Evolutionary conservation across 2,888 invertebrate species (phyloP).

Genomic region (Scaptomyza reducta): DNA sequence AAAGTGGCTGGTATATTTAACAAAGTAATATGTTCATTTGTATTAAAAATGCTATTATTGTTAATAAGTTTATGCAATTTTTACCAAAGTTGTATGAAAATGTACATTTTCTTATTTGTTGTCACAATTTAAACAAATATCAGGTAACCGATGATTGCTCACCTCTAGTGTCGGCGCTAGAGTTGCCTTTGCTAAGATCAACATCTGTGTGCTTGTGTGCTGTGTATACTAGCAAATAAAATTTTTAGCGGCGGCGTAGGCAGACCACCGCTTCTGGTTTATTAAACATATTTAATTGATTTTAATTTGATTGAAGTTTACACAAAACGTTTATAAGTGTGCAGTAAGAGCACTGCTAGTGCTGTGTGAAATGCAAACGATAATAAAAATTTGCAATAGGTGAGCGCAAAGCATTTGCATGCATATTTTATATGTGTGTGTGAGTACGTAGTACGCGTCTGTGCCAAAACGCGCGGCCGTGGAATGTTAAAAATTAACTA

Average conservation of each 20-base stretch:
- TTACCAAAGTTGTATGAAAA: not conserved
- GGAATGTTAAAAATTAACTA: slow-evolving; percentile 42
- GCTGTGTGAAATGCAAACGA: slow-evolving; percentile 17
- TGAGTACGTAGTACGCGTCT: slow-evolving; percentile 39
- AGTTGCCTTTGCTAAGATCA: slow-evolving; percentile 44
- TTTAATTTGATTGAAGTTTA: slow-evolving; percentile 13
- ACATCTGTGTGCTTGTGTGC: slow-evolving; percentile 58
- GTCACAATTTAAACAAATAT: slow-evolving; percentile 6
- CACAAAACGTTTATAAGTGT: slow-evolving; percentile 10
- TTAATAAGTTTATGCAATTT: not conserved
- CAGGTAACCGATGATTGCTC: slow-evolving; percentile 6
- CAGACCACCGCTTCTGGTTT: slow-evolving; percentile 22
- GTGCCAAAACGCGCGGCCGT: slow-evolving; percentile 60
- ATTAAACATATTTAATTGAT: slow-evolving; percentile 14
- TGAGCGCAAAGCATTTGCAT: slow-evolving; percentile 38
- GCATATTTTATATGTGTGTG: slow-evolving; percentile 4
- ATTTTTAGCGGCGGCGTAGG: slow-evolving; percentile 69
- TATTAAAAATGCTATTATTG: not conserved
- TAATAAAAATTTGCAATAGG: slow-evolving; percentile 52
- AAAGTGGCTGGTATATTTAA: not conserved
- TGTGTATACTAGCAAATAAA: slow-evolving; percentile 74
- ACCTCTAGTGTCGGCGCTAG: slow-evolving; percentile 51
- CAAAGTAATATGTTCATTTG: not conserved
- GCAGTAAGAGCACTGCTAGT: slow-evolving; percentile 4
- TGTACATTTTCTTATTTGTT: too few relatives aligned